Base-by-base conservation (phyloP, 2,797 vertebrate genomes). In the Nannoperca obscura region DNA sequence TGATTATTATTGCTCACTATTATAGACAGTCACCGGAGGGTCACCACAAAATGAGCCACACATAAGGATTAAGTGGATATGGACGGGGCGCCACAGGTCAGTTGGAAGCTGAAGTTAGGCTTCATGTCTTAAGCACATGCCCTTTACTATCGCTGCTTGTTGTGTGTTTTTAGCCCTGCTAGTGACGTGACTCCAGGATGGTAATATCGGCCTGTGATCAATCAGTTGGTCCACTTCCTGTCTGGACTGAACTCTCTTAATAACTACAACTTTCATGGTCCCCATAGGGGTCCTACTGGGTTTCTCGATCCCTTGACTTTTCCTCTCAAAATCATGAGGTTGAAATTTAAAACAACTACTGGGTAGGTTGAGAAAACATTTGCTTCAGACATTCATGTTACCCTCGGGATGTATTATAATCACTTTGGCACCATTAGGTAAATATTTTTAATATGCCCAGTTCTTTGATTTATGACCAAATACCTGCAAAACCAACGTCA, bases 1-100 rank as follows among this genome's bases (percentile, higher is more conserved):
- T 88, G 71, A 90, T 89, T 88, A 92, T 89, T 92, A 91, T 84
- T 83, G 82, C 80, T 78, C 76, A 78, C 65, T 71, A 57, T 70
- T 46, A 66, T 54, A 81, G 86, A 74, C 50, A 77, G 81, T 47
- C 86, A 82, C 53, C 77, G 78, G 63, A 71, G 80, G 91, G 86
- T 92, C 88, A 90, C 59, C 70, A 42, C 68, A 81, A 78, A 84
- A 84, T 82, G 76, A 91, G 70, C 62, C 82, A 58, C 57, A 67
- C 60, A 60, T 19, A 30, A 81, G 78, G 86, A 89, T 89, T 82
- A 86, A 72, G 60, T 74, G 75, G 76, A 78, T 88, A 74, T 83
- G 69, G 32, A 76, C 7, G 6, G 76, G 70, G 20, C 80, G 57
- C 46, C 22, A 59, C 52, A 72, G 69, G 71, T 20, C 77, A 42